Conservation (phyloP, 2,888 invertebrate species). For the Sarcophaga caerulescens region DNA sequence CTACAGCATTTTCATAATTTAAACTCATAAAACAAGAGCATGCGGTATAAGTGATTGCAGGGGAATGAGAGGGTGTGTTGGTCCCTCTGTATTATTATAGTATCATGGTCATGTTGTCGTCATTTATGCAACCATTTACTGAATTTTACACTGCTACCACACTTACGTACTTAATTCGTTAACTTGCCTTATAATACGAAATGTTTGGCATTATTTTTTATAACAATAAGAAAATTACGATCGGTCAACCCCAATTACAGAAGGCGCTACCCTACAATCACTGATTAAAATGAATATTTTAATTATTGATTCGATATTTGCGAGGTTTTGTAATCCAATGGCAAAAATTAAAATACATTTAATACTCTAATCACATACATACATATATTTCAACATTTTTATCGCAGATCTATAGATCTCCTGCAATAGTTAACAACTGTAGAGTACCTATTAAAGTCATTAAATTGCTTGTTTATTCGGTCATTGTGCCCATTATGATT, state of each 20-base stretch:
- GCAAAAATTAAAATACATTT: too few relatives aligned
- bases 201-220: not conserved
- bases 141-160: constrained; percentile 10
- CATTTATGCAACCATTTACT: not conserved
- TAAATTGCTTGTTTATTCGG: constrained; percentile 7
- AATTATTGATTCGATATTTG: too few relatives aligned
- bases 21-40: constrained; percentile 5
- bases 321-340: too few relatives aligned
- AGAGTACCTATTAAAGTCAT: not conserved
- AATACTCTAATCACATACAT: too few relatives aligned
- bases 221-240: not conserved
- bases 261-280: too few relatives aligned
- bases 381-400: too few relatives aligned
- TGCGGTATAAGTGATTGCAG: not conserved
- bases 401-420: too few relatives aligned
- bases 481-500: constrained; percentile 23
- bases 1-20: constrained; percentile 10
- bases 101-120: constrained; percentile 20
- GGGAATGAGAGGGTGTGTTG: not conserved
- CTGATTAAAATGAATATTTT: too few relatives aligned
- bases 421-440: not conserved
- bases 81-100: not conserved
- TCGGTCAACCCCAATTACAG: too few relatives aligned
- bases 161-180: not conserved
- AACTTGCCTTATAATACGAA: too few relatives aligned